Percentiles rank a stretch among this genome's conserved stretches.
These are phyloP conservation scores for Paralvinella palmiformis DNA, from an alignment of 1,140 invertebrate species.

Conservation along the genomic window DNA sequence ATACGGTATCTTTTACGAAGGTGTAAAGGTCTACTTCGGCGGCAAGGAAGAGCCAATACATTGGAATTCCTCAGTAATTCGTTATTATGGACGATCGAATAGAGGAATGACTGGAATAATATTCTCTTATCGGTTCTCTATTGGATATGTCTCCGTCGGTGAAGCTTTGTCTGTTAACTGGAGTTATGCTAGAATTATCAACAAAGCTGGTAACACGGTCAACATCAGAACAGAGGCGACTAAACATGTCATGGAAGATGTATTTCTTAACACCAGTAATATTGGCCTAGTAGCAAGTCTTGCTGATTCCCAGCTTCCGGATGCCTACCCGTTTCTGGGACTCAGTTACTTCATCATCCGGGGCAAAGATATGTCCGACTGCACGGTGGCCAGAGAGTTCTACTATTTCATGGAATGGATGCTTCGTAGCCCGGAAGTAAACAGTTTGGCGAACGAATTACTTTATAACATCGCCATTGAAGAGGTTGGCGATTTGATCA, in stretches of 20 bases:
- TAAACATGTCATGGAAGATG: background rate
- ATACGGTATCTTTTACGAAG: constrained; percentile 10
- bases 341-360: constrained; percentile 3
- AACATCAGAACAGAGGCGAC: too few relatives aligned
- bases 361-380: background rate
- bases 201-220: too few relatives aligned
- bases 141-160: constrained; percentile 3
- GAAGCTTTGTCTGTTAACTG: background rate
- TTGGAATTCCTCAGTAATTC: background rate
- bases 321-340: background rate
- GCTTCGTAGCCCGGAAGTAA: background rate
- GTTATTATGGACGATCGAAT: background rate
- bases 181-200: background rate
- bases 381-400: background rate
- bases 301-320: background rate
- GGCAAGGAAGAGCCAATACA: too few relatives aligned
- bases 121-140: background rate
- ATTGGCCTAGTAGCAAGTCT: background rate
- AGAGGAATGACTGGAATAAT: constrained; percentile 4
- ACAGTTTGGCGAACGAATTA: background rate
- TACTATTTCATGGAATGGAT: background rate
- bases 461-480: background rate
- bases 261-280: background rate
- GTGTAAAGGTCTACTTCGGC: too few relatives aligned
- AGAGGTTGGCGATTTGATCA: background rate